phyloP scores from a whole-genome alignment of 2,888 invertebrate genomes.

The Limnephilus marmoratus region DNA sequence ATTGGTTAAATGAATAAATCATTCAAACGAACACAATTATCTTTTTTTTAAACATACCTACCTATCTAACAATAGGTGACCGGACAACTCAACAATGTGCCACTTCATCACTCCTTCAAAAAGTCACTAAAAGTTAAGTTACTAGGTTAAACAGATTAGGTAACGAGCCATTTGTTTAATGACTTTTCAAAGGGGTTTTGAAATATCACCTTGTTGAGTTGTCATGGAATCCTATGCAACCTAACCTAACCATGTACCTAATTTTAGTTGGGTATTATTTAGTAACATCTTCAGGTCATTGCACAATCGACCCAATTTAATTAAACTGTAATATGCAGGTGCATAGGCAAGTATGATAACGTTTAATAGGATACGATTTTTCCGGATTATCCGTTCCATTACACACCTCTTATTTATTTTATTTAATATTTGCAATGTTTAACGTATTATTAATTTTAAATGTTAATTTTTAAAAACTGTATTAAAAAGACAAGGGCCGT shows the following conservation, averaged over 20 bases:
- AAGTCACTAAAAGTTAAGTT: too few species aligned
- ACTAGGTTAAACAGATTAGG: too few species aligned
- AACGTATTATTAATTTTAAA: too few species aligned
- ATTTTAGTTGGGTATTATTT: not conserved
- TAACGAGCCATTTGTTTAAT: too few species aligned
- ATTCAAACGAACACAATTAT: conserved; percentile 5
- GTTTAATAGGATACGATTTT: not conserved
- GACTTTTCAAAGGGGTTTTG: too few species aligned
- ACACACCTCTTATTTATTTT: not conserved
- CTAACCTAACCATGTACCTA: too few species aligned
- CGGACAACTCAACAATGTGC: too few species aligned
- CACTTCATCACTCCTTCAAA: too few species aligned
- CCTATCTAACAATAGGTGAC: not conserved
- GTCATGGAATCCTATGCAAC: too few species aligned
- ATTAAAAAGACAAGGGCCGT: too few species aligned
- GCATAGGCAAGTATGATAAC: not conserved
- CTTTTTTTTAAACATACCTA: not conserved
- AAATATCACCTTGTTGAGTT: too few species aligned
- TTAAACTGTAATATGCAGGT: not conserved
- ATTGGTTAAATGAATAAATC: not conserved
- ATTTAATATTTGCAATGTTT: not conserved
- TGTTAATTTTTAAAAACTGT: too few species aligned
- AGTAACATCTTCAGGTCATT: not conserved
- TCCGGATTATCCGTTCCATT: not conserved
- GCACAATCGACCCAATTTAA: not conserved